phyloP scores from a whole-genome alignment of 2,113 vertebrate species.

The Lasiurus cinereus region DNA sequence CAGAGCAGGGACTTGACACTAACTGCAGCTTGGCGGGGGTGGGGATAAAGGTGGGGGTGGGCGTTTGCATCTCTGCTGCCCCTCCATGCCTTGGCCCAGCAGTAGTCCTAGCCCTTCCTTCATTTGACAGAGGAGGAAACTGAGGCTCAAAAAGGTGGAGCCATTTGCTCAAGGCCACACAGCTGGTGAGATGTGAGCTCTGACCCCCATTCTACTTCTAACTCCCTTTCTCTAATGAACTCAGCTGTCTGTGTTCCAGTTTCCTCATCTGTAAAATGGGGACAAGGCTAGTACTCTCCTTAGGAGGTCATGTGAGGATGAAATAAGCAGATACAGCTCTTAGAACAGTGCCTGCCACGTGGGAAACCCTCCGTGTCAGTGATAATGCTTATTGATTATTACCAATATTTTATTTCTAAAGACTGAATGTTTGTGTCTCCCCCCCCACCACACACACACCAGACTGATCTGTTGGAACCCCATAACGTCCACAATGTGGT shows the following conservation, averaged over 20 bases:
- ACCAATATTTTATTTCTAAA: neutral
- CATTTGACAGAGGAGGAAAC: neutral
- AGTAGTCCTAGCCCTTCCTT: too few species aligned
- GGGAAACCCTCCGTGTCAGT: neutral
- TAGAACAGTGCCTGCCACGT: neutral
- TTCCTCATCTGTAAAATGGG: neutral
- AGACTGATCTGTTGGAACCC: neutral
- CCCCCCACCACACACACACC: too few species aligned
- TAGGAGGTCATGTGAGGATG: neutral
- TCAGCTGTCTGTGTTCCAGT: neutral
- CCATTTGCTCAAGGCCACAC: neutral
- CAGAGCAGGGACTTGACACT: neutral
- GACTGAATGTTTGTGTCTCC: neutral
- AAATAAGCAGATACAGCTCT: neutral
- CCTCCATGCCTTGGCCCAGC: too few species aligned
- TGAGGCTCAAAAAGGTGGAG: neutral
- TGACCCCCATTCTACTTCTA: neutral
- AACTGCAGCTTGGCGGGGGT: neutral
- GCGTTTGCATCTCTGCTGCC: rapidly evolving
- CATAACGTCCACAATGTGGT: neutral
- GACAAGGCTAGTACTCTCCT: neutral
- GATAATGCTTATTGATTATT: neutral
- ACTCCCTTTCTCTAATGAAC: neutral
- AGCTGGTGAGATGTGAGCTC: neutral
- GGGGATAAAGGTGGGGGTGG: too few species aligned